Percentiles rank a stretch among this genome's conserved stretches.
phyloP scores from a whole-genome alignment of 2,113 vertebrate genomes.

The Rynchops niger region DNA sequence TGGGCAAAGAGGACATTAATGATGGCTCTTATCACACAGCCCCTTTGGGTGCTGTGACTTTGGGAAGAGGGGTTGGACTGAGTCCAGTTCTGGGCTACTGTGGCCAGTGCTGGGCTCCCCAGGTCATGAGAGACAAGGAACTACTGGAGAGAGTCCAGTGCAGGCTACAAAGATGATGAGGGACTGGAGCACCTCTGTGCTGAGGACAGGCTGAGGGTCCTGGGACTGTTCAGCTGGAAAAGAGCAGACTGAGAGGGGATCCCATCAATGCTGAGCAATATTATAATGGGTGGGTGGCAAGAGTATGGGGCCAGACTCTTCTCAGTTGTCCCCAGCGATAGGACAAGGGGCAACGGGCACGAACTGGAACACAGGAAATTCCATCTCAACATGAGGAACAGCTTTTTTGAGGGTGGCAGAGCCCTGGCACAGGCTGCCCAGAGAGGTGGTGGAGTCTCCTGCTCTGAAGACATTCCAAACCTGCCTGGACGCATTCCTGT shows the following conservation, averaged over 20 bases:
- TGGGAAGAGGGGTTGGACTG: not conserved
- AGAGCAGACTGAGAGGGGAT: not conserved
- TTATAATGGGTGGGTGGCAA: not conserved
- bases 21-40: not conserved
- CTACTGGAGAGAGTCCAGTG: not conserved
- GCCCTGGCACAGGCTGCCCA: not conserved
- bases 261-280: not conserved
- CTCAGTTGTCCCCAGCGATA: not conserved
- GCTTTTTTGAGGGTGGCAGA: not conserved
- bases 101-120: not conserved
- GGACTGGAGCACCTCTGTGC: not conserved
- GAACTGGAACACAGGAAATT: not conserved
- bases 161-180: not conserved
- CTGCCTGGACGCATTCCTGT: not conserved
- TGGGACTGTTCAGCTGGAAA: not conserved
- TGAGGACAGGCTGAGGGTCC: not conserved
- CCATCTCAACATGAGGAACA: not conserved
- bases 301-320: not conserved
- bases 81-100: too few relatives aligned
- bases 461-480: not conserved
- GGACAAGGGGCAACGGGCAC: not conserved
- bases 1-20: too few relatives aligned
- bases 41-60: not conserved
- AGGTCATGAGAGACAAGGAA: not conserved
- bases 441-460: not conserved